phyloP scores from a whole-genome alignment of 2,797 vertebrate genomes.

The Hemitrygon akajei region DNA sequence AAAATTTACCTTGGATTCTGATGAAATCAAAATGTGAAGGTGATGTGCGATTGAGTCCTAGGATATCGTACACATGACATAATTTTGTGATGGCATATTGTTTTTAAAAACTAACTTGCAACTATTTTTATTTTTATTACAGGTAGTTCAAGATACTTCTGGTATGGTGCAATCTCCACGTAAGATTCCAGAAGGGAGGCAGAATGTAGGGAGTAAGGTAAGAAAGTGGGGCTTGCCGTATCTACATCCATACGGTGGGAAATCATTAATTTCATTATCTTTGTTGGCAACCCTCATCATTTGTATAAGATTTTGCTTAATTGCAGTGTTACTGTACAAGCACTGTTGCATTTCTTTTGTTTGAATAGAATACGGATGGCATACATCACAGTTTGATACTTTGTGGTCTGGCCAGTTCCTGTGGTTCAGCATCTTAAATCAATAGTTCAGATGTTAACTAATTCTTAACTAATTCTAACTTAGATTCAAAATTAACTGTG shows the following conservation, averaged over 20 bases:
- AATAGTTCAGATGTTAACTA: no score
- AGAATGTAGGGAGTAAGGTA: slow-evolving; percentile 51
- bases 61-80: background rate
- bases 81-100: background rate
- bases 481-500: no score
- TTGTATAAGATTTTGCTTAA: background rate
- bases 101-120: background rate
- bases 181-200: slow-evolving; percentile 45
- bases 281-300: background rate
- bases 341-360: slow-evolving; percentile 13
- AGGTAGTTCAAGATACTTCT: slow-evolving; percentile 48
- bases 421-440: no score
- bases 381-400: background rate
- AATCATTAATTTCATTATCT: background rate
- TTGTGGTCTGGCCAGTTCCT: no score
- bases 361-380: background rate
- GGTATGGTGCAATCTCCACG: slow-evolving; percentile 41
- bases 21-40: background rate
- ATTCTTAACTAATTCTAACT: no score
- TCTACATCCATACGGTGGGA: no score
- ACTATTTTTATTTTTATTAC: background rate
- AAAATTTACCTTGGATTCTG: background rate
- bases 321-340: no score
- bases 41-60: background rate
- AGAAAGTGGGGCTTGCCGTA: background rate